A percentile compares a stretch with the other conserved stretches of the same genome.
Evolutionary conservation across 2,888 invertebrate genomes (phyloP).

Genomic region (Latrodectus hesperus): DNA sequence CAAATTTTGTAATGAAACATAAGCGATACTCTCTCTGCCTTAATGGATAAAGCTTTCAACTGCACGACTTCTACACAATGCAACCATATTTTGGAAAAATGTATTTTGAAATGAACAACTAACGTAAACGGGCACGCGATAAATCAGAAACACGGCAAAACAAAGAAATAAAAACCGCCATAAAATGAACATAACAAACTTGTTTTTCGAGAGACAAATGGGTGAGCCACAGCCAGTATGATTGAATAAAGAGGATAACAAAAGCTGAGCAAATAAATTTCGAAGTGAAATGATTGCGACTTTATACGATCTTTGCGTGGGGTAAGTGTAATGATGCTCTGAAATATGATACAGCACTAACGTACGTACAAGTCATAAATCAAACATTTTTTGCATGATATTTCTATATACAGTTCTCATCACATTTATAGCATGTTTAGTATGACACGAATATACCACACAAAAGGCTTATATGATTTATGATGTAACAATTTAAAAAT

Average conservation of each 20-base stretch:
- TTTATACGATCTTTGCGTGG: neutral
- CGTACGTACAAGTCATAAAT: neutral
- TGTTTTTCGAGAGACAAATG: neutral
- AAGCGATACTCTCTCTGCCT: no score
- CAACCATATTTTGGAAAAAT: neutral
- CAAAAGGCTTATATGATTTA: no score
- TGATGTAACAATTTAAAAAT: no score
- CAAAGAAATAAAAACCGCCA: neutral
- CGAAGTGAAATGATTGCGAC: neutral
- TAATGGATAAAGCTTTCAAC: no score
- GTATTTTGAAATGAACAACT: neutral
- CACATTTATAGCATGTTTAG: no score
- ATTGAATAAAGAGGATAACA: conserved; percentile 20
- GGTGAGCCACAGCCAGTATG: neutral
- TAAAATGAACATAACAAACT: neutral
- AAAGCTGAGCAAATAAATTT: conserved; percentile 38
- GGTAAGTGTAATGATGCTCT: neutral
- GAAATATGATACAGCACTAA: neutral
- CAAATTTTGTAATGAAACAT: no score
- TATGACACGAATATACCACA: no score
- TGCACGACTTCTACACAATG: no score
- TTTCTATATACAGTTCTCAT: no score
- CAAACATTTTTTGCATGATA: neutral
- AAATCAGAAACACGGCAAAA: conserved; percentile 1
- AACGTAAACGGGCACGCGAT: neutral